These are phyloP conservation scores for Lagorchestes hirsutus DNA, from an alignment of 2,797 vertebrate species.

Conservation along the genomic window DNA sequence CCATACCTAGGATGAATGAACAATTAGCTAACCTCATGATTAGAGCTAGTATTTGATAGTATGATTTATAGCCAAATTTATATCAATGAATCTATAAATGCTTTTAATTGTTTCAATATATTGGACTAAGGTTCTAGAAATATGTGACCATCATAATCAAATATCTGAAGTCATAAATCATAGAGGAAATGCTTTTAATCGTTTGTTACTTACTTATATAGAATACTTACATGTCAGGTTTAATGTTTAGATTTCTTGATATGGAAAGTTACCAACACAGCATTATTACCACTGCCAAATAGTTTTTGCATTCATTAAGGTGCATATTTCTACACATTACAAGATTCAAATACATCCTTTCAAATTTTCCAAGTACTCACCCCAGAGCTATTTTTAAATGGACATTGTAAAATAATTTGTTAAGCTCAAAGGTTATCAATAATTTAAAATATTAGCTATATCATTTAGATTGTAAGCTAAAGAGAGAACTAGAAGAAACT, in stretches of 20 bases:
- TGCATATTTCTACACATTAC: background rate
- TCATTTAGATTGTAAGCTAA: background rate
- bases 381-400: background rate
- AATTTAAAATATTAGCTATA: background rate
- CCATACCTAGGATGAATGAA: background rate
- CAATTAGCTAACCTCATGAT: background rate
- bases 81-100: background rate
- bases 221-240: background rate
- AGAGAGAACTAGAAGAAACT: too few relatives aligned
- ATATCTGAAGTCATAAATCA: background rate
- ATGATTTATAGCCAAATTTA: background rate
- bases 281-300: background rate
- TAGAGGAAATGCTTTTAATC: background rate
- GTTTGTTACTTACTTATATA: background rate
- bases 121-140: slow-evolving; percentile 8
- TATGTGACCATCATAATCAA: background rate
- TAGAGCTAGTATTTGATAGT: background rate
- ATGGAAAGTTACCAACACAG: background rate
- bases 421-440: background rate
- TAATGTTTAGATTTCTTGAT: background rate
- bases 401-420: background rate
- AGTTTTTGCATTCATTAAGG: background rate
- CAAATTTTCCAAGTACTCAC: background rate
- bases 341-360: background rate
- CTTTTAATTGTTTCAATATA: background rate